These are phyloP conservation scores for Clarias macrocephalus DNA, from an alignment of 2,113 vertebrate species.

Conservation along the genomic window DNA sequence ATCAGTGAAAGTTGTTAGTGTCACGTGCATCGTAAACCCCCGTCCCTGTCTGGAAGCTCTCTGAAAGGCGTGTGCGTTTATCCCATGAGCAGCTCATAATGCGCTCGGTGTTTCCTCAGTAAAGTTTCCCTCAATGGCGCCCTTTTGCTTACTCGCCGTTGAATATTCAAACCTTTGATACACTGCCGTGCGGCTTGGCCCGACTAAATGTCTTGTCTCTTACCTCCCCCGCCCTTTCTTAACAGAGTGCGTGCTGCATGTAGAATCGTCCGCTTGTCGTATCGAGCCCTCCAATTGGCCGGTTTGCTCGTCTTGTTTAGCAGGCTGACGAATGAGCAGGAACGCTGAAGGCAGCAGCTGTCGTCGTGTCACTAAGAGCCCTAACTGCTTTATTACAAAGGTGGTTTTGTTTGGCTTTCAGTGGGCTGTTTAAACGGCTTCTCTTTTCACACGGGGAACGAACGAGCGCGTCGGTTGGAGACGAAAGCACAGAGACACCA, in stretches of 20 bases:
- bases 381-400: constrained; percentile 49
- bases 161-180: constrained; percentile 44
- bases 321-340: constrained; percentile 29
- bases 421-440: constrained; percentile 32
- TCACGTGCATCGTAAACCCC: neutral
- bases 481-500: neutral
- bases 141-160: constrained; percentile 32
- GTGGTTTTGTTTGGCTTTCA: constrained; percentile 48
- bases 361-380: constrained; percentile 21
- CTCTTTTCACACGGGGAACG: neutral
- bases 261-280: constrained; percentile 24
- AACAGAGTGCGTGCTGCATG: constrained; percentile 28
- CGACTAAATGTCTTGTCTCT: constrained; percentile 26
- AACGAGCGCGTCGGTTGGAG: constrained; percentile 9
- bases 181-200: constrained; percentile 35
- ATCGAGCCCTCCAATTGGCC: constrained; percentile 37
- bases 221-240: neutral
- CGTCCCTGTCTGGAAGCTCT: neutral
- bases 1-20: neutral
- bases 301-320: constrained; percentile 28
- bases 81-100: constrained; percentile 16
- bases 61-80: neutral
- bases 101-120: constrained; percentile 21
- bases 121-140: constrained; percentile 28
- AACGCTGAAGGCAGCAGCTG: constrained; percentile 40